A percentile compares a stretch with the other conserved stretches of the same genome.
phyloP scores from a whole-genome alignment of 2,113 vertebrate species.

The rat (Rattus norvegicus) region DNA sequence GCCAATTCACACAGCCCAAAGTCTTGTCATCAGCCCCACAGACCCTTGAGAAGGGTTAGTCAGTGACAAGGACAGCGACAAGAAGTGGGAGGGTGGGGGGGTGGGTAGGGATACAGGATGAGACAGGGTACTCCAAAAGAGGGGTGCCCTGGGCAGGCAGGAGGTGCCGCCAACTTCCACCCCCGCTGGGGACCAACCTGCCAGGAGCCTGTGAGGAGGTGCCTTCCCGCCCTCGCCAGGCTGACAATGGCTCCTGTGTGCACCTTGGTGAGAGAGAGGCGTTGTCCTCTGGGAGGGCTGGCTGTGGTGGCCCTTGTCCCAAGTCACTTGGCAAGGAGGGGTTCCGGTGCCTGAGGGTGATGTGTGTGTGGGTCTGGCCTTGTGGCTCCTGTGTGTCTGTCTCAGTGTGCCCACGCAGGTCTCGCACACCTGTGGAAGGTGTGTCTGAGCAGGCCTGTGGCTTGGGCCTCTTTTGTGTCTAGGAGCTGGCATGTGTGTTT shows the following conservation, averaged over 20 bases:
- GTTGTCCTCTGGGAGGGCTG: conserved; percentile 19
- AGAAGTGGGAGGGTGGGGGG: not conserved
- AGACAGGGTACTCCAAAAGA: not conserved
- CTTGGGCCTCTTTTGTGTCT: not conserved
- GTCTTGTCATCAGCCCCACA: not conserved
- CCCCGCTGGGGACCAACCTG: not conserved
- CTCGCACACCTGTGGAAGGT: not conserved
- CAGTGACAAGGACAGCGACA: not conserved
- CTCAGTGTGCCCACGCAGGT: not conserved
- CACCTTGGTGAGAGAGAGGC: not conserved
- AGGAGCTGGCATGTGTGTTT: not conserved
- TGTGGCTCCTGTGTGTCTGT: not conserved
- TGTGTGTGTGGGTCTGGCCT: not conserved
- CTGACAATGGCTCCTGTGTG: conserved; percentile 65
- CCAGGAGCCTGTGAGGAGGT: not conserved
- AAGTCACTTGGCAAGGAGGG: not conserved
- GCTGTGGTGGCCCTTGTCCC: not conserved
- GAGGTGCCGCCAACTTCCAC: not conserved
- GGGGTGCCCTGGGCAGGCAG: not conserved
- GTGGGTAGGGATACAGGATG: not conserved
- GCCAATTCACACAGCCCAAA: not conserved
- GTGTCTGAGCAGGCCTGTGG: not conserved
- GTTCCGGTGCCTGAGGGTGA: not conserved
- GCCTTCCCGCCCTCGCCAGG: not conserved
- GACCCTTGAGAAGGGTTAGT: not conserved